These are phyloP conservation scores for Toxostoma redivivum DNA, from an alignment of 2,113 vertebrate species.

Conservation along the genomic window DNA sequence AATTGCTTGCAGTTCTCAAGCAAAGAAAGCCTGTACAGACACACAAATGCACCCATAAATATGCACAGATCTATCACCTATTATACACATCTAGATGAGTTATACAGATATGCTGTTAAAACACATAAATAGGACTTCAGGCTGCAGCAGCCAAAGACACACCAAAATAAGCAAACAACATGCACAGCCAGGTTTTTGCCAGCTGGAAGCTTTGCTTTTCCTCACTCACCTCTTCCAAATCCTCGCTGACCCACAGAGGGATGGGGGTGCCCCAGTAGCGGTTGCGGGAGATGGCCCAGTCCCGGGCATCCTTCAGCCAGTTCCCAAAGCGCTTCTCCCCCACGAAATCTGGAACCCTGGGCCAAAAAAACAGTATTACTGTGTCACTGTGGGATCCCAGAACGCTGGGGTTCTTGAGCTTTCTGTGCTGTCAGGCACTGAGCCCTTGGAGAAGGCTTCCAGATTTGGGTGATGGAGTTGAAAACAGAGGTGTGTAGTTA, in stretches of 20 bases:
- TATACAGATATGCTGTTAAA: not conserved
- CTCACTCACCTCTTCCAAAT: constrained; percentile 88
- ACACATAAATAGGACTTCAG: not conserved
- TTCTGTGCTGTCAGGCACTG: too few species aligned
- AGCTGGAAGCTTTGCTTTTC: not conserved
- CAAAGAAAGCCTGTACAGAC: not conserved
- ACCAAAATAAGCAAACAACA: not conserved
- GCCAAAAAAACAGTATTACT: not conserved
- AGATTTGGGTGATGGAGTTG: too few species aligned
- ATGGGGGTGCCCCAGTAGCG: constrained; percentile 98
- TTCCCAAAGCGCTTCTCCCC: constrained; percentile 95
- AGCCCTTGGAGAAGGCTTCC: too few species aligned
- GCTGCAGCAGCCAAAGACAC: not conserved
- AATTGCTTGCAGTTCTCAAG: not conserved
- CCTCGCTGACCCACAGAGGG: constrained; percentile 94
- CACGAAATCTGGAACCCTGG: constrained; percentile 96
- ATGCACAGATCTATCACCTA: not conserved
- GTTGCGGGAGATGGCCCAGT: constrained; percentile 96
- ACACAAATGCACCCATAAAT: not conserved
- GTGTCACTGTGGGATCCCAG: too few species aligned
- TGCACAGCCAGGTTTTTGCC: not conserved
- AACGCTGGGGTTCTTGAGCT: too few species aligned
- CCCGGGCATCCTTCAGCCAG: constrained; percentile 92
- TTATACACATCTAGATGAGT: not conserved
- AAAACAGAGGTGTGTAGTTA: too few species aligned